These are phyloP conservation scores for Dinocampus coccinellae DNA, from an alignment of 2,888 invertebrate genomes.

Conservation along the genomic window DNA sequence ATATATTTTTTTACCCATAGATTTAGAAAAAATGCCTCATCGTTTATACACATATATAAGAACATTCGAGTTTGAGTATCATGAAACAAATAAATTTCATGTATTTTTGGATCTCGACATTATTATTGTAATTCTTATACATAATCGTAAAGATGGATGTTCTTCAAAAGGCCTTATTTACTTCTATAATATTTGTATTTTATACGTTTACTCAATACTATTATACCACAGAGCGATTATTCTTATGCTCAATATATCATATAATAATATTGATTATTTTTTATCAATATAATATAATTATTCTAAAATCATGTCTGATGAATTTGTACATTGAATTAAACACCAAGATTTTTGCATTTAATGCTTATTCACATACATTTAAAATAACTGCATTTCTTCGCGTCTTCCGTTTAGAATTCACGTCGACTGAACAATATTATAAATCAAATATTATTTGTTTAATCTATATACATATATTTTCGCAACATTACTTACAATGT, in stretches of 20 bases:
- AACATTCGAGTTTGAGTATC: background rate
- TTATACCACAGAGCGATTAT: background rate
- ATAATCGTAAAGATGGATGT: background rate
- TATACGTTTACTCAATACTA: constrained; percentile 12
- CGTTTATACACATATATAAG: background rate
- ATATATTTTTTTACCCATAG: constrained; percentile 38
- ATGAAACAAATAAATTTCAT: constrained; percentile 10
- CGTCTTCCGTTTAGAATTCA: constrained; percentile 45
- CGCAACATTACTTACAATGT: too few relatives aligned
- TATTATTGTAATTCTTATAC: background rate
- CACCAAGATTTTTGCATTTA: background rate
- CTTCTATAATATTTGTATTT: constrained; percentile 11
- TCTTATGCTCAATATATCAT: constrained; percentile 1
- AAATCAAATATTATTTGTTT: background rate
- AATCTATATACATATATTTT: background rate
- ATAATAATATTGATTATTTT: constrained; percentile 9
- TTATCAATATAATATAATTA: constrained; percentile 13
- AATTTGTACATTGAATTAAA: constrained; percentile 8
- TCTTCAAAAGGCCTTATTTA: background rate
- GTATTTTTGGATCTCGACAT: constrained; percentile 41
- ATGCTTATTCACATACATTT: background rate
- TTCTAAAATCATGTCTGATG: constrained; percentile 2
- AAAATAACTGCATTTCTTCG: constrained; percentile 22
- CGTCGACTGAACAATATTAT: constrained; percentile 16
- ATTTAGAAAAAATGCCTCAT: constrained; percentile 6